Evolutionary conservation across 2,888 invertebrate species (phyloP).

Genomic region (Pherbina coryleti): DNA sequence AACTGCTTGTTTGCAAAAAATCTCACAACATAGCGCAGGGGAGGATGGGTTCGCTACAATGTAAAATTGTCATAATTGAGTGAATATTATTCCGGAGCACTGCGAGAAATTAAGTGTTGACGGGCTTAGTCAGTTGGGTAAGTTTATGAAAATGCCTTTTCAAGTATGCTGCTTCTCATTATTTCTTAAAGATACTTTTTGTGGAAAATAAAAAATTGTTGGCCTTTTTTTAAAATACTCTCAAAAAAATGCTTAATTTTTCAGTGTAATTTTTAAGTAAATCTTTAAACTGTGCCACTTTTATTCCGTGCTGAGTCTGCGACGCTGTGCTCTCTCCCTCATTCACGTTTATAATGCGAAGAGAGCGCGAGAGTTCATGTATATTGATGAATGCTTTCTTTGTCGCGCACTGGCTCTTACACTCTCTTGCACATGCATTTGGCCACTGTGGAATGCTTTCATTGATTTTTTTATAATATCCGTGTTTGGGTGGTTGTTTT

Average conservation of each 20-base stretch:
- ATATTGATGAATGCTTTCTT: conserved; percentile 15
- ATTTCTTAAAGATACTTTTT: too few relatives aligned
- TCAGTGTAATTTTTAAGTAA: neutral
- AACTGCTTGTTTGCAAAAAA: neutral
- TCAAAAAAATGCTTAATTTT: neutral
- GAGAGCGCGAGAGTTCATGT: conserved; percentile 27
- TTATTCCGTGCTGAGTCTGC: neutral
- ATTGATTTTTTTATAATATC: too few relatives aligned
- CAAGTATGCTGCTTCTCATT: too few relatives aligned
- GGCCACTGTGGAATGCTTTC: too few relatives aligned
- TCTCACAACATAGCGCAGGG: neutral
- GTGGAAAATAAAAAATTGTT: too few relatives aligned
- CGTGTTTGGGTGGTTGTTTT: neutral
- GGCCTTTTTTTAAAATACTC: neutral
- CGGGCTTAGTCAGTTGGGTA: too few relatives aligned
- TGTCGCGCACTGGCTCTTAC: too few relatives aligned
- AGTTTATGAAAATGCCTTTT: too few relatives aligned
- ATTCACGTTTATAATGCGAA: too few relatives aligned
- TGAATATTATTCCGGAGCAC: neutral
- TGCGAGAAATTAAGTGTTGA: neutral
- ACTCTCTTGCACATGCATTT: too few relatives aligned
- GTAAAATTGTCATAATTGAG: conserved; percentile 13
- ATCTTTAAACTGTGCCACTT: neutral
- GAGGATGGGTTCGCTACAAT: neutral
- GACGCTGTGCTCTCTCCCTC: too few relatives aligned